Evolutionary conservation across 2,113 vertebrate species (phyloP), one percentile per base, ranked within the genome.

Genomic region (Geococcyx californianus): DNA sequence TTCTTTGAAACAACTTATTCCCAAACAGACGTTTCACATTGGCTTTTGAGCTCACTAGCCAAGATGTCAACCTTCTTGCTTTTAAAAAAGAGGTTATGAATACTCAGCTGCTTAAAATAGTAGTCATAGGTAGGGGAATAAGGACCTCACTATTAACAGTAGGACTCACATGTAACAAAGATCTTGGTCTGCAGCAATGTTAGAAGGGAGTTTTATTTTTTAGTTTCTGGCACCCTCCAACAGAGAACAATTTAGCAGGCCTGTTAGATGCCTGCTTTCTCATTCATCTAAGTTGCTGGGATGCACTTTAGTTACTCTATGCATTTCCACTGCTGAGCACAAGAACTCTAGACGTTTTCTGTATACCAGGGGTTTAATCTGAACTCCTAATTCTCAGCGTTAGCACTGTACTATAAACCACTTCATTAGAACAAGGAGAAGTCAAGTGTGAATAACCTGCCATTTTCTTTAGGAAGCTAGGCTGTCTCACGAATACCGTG

Each of bases 381-480:
- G 44, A 92, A 52, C 52, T 81, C 52, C 25, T 85, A 55, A 64
- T 56, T 81, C 47, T 29, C 63, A 86, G 56, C 51, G 59, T 62
- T 56, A 78, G 55, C 59, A 59, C 36, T 64, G 62, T 44, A 47
- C n/a, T 68, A 40, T 10, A 72, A 78, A 95, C 64, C 20, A 40
- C 64, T 77, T 84, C 16, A 74, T 81, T 86, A 91, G 47, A 69
- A 49, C 83, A 74, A 66, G 40, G 47, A 89, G 60, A 93, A 95
- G 67, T 63, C 66, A 60, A 90, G 59, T 68, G 93, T 38, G 72
- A 92, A 90, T 40, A 93, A 88, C 44, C 47, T 94, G 85, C 68
- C 82, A 59, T 66, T 80, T 92, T 78, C 85, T 86, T 86, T 29
- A 77, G 38, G 33, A 6, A 0, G 1, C 26, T 55, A n/a, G 63